Evolutionary conservation across 1,140 invertebrate genomes (phyloP).

Genomic region (Geopemphigus sp.): DNA sequence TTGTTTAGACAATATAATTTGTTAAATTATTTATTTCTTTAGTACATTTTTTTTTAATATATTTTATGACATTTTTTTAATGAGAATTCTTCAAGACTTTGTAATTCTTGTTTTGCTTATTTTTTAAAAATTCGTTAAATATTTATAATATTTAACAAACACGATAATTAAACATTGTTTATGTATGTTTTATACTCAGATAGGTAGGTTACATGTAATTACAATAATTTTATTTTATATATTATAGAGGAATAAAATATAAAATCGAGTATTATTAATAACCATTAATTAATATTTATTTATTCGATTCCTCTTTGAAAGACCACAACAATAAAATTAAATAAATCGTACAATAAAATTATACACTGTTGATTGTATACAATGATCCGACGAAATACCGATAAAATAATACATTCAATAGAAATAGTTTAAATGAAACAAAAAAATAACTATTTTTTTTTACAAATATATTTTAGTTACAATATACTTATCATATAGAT

Average conservation of each 20-base stretch:
- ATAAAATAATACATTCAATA: constrained; percentile 46
- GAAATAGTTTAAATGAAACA: constrained; percentile 35
- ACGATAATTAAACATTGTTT: too few species aligned
- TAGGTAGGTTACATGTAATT: too few species aligned
- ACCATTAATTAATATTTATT: constrained; percentile 48
- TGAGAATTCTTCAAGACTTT: too few species aligned
- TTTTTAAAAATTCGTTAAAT: too few species aligned
- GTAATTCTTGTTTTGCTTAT: too few species aligned
- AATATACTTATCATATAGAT: constrained; percentile 21
- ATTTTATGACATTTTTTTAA: too few species aligned
- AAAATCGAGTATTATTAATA: constrained; percentile 17
- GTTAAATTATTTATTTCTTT: too few species aligned
- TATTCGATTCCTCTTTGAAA: constrained; percentile 44
- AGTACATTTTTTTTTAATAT: too few species aligned
- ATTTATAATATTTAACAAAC: too few species aligned
- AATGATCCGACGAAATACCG: constrained; percentile 36
- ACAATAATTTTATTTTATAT: too few species aligned
- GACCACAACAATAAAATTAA: constrained; percentile 46
- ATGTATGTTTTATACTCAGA: too few species aligned
- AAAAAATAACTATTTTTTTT: constrained; percentile 43
- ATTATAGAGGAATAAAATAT: neutral
- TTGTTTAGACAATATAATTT: too few species aligned
- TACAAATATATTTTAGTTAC: constrained; percentile 44
- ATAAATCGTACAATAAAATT: constrained; percentile 44
- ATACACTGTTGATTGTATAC: constrained; percentile 46